phyloP scores from a whole-genome alignment of 2,113 vertebrate genomes.

The Epinephelus fuscoguttatus region DNA sequence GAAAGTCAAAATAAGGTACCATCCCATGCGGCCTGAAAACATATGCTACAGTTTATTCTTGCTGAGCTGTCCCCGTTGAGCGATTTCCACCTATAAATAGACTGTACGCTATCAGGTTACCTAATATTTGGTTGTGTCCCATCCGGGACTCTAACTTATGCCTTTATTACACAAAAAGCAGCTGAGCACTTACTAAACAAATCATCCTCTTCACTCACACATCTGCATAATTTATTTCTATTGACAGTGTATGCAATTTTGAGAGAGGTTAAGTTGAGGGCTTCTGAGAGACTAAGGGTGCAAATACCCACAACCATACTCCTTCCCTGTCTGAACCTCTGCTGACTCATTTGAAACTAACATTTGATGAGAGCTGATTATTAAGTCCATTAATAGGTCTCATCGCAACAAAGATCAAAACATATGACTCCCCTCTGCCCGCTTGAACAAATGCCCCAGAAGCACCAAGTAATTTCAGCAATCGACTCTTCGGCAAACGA shows the following conservation, averaged over 20 bases:
- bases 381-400: constrained; percentile 63
- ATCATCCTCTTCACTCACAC: background rate
- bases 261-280: background rate
- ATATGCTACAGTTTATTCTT: constrained; percentile 29
- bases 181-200: background rate
- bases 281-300: background rate
- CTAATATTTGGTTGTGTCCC: constrained; percentile 17
- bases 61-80: constrained; percentile 18
- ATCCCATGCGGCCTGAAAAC: constrained; percentile 19
- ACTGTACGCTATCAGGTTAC: constrained; percentile 1
- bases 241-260: background rate
- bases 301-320: constrained; percentile 20
- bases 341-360: constrained; percentile 49
- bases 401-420: constrained; percentile 66
- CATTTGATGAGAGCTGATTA: constrained; percentile 72
- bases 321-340: constrained; percentile 24
- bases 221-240: background rate
- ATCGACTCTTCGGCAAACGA: constrained; percentile 59
- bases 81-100: constrained; percentile 22
- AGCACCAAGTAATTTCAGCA: constrained; percentile 66
- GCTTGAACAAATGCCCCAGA: constrained; percentile 56
- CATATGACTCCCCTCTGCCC: constrained; percentile 62
- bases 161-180: constrained; percentile 1
- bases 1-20: constrained; percentile 30
- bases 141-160: constrained; percentile 2